Percentiles rank a stretch among this genome's conserved stretches.
Evolutionary conservation across 2,113 vertebrate species (phyloP).

Genomic region (Lepus europaeus): DNA sequence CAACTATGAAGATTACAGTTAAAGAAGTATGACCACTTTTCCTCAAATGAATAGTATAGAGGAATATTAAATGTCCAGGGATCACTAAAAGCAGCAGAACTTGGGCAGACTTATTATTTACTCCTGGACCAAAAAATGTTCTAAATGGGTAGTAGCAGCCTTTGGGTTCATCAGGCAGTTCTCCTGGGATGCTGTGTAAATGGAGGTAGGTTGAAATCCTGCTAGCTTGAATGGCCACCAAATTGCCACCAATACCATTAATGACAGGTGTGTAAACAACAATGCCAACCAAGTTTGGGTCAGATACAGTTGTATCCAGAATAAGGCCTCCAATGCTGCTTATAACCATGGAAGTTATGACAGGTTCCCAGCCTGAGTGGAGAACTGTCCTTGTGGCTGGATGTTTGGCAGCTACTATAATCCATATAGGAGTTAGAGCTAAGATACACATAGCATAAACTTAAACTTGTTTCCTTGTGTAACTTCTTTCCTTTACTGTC

Average conservation of each 20-base stretch:
- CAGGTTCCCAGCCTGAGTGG: conserved; percentile 98
- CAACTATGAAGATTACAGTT: no score
- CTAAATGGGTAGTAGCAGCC: conserved; percentile 95
- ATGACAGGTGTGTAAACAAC: conserved; percentile 80
- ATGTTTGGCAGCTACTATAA: conserved; percentile 97
- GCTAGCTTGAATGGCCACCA: conserved; percentile 86
- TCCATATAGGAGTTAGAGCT: conserved; percentile 97
- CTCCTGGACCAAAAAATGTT: conserved; percentile 94
- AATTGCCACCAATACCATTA: conserved; percentile 97
- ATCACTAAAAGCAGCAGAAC: no score
- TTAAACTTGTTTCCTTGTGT: background rate
- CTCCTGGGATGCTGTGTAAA: conserved; percentile 94
- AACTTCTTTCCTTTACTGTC: background rate
- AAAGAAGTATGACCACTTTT: no score
- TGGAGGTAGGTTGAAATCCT: conserved; percentile 97
- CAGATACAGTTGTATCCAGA: no score
- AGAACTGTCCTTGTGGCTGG: conserved; percentile 97
- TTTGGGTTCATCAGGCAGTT: conserved; percentile 94
- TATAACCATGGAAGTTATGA: conserved; percentile 99
- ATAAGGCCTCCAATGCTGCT: conserved; percentile 88
- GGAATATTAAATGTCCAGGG: no score
- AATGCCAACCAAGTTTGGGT: no score
- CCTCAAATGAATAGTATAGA: no score
- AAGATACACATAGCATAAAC: conserved; percentile 84
- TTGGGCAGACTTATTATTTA: no score